phyloP scores from a whole-genome alignment of 2,888 invertebrate species.

The Drosophila engyochracea region DNA sequence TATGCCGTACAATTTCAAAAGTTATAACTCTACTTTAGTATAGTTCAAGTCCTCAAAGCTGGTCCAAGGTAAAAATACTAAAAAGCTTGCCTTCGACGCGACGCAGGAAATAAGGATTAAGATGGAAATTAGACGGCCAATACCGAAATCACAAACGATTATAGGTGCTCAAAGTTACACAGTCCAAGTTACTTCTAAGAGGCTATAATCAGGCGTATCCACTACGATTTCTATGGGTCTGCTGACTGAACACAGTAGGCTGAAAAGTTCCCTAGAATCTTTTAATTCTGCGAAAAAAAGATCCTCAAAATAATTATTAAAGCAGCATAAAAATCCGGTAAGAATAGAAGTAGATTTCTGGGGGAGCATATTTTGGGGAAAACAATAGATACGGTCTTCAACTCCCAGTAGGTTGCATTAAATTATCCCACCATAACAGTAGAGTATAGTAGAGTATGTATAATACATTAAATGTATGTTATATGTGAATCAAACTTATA shows the following conservation, averaged over 20 bases:
- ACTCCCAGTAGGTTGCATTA: neutral
- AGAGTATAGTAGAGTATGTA: neutral
- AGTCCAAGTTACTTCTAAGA: neutral
- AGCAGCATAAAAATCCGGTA: constrained; percentile 1
- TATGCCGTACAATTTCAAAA: neutral
- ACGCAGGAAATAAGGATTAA: neutral
- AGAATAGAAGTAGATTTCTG: constrained; percentile 2
- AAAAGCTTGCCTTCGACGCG: neutral
- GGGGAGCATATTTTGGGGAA: neutral
- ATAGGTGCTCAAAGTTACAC: neutral
- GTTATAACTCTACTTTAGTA: neutral
- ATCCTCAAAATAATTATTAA: neutral
- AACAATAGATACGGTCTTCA: neutral
- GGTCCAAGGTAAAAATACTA: neutral
- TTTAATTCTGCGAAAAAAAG: neutral
- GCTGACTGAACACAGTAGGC: too few species aligned
- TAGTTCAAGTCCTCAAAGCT: neutral
- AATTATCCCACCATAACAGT: neutral
- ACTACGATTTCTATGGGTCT: too few species aligned
- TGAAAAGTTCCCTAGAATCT: neutral
- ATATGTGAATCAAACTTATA: neutral
- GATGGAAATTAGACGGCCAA: neutral
- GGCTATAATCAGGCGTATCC: neutral
- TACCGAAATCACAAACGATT: neutral
- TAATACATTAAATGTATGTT: neutral